A percentile compares a stretch with the other conserved stretches of the same genome.
These are phyloP conservation scores for Pteria penguin DNA, from an alignment of 2,888 invertebrate genomes.

Conservation along the genomic window DNA sequence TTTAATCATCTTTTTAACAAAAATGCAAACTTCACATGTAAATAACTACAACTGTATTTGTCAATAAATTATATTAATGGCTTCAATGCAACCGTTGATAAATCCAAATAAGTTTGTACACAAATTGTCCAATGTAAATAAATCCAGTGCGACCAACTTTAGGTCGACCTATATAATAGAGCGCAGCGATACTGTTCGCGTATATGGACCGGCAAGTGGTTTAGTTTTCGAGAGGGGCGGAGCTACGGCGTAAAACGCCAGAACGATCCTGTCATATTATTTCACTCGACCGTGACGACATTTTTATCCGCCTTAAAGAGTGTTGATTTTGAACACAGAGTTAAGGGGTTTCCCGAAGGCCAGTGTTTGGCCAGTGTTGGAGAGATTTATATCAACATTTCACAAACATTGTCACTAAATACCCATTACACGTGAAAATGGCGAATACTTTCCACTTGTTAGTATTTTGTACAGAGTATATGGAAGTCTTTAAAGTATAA, in stretches of 20 bases:
- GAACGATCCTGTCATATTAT: conserved; percentile 37
- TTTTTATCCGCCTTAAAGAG: not conserved
- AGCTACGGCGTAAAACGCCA: conserved; percentile 33
- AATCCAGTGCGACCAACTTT: conserved; percentile 9
- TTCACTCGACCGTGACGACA: conserved; percentile 30
- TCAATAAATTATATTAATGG: too few species aligned
- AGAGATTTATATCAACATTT: conserved; percentile 15
- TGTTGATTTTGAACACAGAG: not conserved
- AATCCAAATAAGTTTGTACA: conserved; percentile 8
- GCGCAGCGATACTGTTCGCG: conserved; percentile 23
- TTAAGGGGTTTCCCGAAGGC: conserved; percentile 13
- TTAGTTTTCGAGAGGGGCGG: conserved; percentile 39
- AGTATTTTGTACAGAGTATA: too few species aligned
- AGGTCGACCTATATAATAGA: conserved; percentile 25
- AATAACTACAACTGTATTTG: too few species aligned
- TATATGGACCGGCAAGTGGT: conserved; percentile 30
- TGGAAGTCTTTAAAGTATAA: too few species aligned
- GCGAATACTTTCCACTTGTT: not conserved
- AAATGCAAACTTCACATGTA: not conserved
- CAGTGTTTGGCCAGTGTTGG: conserved; percentile 2
- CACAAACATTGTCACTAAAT: conserved; percentile 11
- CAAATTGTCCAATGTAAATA: conserved; percentile 30
- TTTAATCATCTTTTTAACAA: too few species aligned
- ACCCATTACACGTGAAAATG: not conserved
- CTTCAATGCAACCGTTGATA: not conserved